These are phyloP conservation scores for Gymnoscopelus braueri DNA, from an alignment of 2,797 vertebrate species.

Conservation along the genomic window DNA sequence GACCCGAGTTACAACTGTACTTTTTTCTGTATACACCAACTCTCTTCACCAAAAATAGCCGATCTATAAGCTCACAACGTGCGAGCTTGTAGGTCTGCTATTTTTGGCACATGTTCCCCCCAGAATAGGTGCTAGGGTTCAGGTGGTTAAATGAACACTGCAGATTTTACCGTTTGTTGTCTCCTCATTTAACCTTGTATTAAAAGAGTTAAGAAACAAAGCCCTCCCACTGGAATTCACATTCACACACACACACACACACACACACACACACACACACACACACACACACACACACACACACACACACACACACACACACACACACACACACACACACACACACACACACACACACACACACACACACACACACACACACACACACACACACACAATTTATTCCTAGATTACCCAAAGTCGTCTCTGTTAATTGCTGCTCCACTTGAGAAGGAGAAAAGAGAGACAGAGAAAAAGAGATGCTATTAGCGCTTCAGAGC, in stretches of 20 bases:
- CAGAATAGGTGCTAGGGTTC: too few species aligned
- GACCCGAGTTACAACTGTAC: too few species aligned
- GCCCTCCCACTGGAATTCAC: conserved; percentile 16
- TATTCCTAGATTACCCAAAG: conserved; percentile 67
- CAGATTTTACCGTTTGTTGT: too few species aligned
- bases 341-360: conserved; percentile 13
- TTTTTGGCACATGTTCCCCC: too few species aligned
- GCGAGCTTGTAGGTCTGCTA: too few species aligned
- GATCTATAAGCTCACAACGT: too few species aligned
- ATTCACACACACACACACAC: conserved; percentile 10
- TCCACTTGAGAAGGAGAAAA: conserved; percentile 35
- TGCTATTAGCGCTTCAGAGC: conserved; percentile 63
- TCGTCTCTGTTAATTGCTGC: conserved; percentile 65
- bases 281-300: conserved; percentile 4
- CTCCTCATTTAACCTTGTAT: too few species aligned
- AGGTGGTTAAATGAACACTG: too few species aligned
- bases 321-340: conserved; percentile 2
- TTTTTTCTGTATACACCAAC: too few species aligned
- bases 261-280: not conserved
- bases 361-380: conserved; percentile 29
- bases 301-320: conserved; percentile 9
- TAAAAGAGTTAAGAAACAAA: too few species aligned
- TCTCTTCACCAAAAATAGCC: too few species aligned
- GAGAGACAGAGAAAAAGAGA: not conserved
- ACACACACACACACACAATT: conserved; percentile 54